Conservation (phyloP, 1,140 invertebrate species). For the Mya arenaria region DNA sequence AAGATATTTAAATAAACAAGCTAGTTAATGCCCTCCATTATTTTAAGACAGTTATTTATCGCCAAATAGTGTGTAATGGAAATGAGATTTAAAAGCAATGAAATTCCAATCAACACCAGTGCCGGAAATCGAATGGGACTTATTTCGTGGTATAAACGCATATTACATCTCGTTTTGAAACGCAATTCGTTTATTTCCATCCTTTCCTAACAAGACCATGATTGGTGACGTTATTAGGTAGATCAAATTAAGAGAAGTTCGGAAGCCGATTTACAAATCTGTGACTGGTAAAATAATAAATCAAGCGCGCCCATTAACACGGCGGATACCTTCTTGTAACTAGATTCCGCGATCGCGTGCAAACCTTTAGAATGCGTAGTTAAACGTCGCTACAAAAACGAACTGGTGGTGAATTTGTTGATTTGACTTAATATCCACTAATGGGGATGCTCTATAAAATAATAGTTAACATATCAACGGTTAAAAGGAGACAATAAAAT, state of each 20-base stretch:
- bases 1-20: too few relatives aligned
- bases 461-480: neutral
- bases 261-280: constrained; percentile 37
- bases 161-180: constrained; percentile 52
- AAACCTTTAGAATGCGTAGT: neutral
- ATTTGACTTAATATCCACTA: constrained; percentile 1
- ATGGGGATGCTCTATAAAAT: neutral
- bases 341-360: constrained; percentile 49
- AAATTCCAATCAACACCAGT: constrained; percentile 44
- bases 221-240: constrained; percentile 42
- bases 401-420: neutral
- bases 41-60: constrained; percentile 29
- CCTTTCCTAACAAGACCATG: constrained; percentile 36
- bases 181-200: constrained; percentile 51
- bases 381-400: neutral
- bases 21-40: too few relatives aligned
- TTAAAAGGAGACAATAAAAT: neutral
- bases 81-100: constrained; percentile 58
- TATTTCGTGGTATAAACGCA: constrained; percentile 42
- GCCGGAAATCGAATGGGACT: constrained; percentile 50
- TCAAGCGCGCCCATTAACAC: constrained; percentile 42
- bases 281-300: constrained; percentile 45
- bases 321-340: constrained; percentile 40
- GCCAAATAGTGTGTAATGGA: constrained; percentile 38
- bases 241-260: constrained; percentile 54